These are phyloP conservation scores for Hylyphantes graminicola DNA, from an alignment of 1,140 invertebrate species.

Conservation along the genomic window DNA sequence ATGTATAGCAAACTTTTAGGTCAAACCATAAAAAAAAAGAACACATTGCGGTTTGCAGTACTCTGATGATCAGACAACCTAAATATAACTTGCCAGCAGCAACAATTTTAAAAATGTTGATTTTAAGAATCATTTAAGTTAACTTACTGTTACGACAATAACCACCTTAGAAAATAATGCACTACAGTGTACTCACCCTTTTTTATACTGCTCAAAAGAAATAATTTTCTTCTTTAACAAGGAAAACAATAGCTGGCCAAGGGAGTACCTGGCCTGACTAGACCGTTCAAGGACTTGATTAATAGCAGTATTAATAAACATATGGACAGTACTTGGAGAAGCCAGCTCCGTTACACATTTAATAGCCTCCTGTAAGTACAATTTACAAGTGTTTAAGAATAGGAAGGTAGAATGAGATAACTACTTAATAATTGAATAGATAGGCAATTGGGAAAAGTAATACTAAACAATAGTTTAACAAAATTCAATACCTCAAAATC, in stretches of 20 bases:
- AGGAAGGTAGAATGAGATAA: too few species aligned
- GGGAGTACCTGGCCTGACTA: slow-evolving; percentile 65
- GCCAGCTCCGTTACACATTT: slow-evolving; percentile 67
- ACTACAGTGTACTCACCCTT: slow-evolving; percentile 66
- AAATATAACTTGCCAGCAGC: not conserved
- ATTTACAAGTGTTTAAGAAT: not conserved
- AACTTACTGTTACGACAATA: too few species aligned
- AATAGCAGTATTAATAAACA: slow-evolving; percentile 67
- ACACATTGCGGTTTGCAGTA: too few species aligned
- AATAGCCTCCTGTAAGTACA: slow-evolving; percentile 67
- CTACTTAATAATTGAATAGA: too few species aligned
- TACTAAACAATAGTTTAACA: too few species aligned
- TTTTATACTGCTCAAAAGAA: slow-evolving; percentile 66
- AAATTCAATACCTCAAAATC: slow-evolving; percentile 65
- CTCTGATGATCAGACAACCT: too few species aligned
- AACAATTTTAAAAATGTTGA: not conserved
- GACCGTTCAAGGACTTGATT: slow-evolving; percentile 69
- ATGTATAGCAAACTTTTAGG: too few species aligned
- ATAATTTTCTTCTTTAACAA: slow-evolving; percentile 67
- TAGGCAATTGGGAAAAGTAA: too few species aligned
- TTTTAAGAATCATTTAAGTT: too few species aligned
- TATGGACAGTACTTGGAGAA: slow-evolving; percentile 63
- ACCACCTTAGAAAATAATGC: not conserved
- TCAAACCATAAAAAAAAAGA: too few species aligned
- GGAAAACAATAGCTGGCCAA: slow-evolving; percentile 68